Percentiles rank a stretch among this genome's conserved stretches.
phyloP scores from a whole-genome alignment of 1,140 invertebrate species.

The Drosophila pruinosa region DNA sequence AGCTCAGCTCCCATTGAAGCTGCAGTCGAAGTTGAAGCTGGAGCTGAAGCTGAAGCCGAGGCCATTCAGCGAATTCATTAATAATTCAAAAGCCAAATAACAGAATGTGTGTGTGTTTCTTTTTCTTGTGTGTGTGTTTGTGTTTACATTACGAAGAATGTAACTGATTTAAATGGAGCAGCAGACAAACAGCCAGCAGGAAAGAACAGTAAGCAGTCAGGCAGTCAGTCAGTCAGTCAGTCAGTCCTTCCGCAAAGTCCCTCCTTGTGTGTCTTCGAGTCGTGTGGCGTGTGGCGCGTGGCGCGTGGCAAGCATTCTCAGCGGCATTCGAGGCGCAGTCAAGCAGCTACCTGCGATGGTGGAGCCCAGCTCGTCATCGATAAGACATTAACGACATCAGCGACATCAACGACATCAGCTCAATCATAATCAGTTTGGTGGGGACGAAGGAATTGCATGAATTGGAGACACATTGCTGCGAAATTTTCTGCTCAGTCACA shows the following conservation, averaged over 20 bases:
- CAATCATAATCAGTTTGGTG: constrained; percentile 58
- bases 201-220: constrained; percentile 20
- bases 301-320: constrained; percentile 11
- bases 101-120: constrained; percentile 12
- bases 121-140: constrained; percentile 24
- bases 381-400: constrained; percentile 71
- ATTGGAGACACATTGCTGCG: constrained; percentile 8
- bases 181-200: constrained; percentile 47
- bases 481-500: constrained; percentile 70
- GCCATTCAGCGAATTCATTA: constrained; percentile 57
- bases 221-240: not conserved
- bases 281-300: not conserved
- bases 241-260: not conserved
- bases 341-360: not conserved
- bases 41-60: not conserved
- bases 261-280: not conserved
- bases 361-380: constrained; percentile 34
- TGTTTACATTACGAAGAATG: constrained; percentile 48
- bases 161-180: constrained; percentile 76
- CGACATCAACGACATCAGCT: constrained; percentile 72
- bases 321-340: not conserved
- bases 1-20: not conserved
- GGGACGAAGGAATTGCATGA: not conserved
- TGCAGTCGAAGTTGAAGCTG: not conserved
- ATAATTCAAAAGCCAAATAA: constrained; percentile 69